Evolutionary conservation across 2,797 vertebrate genomes (phyloP).

Genomic region (Clarias pachynema): DNA sequence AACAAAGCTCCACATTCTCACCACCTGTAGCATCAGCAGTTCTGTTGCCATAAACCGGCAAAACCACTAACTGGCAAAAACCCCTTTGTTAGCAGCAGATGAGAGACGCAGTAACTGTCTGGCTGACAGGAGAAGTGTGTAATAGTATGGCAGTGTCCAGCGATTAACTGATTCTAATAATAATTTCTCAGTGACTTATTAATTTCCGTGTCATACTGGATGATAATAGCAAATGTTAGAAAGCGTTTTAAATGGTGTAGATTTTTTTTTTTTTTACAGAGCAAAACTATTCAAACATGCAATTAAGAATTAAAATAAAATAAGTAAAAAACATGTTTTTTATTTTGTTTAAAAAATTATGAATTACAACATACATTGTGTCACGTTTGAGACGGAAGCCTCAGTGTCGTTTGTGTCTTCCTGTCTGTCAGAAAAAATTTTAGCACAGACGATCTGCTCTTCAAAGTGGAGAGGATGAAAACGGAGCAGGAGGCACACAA

Average conservation of each 20-base stretch:
- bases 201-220: neutral
- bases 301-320: too few relatives aligned
- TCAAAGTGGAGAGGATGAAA: slow-evolving; percentile 92
- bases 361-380: neutral
- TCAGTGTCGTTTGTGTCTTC: neutral
- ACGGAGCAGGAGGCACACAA: slow-evolving; percentile 91
- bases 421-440: slow-evolving; percentile 82
- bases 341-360: too few relatives aligned
- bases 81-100: neutral
- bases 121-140: neutral
- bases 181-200: too few relatives aligned
- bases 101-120: neutral
- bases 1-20: too few relatives aligned
- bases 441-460: slow-evolving; percentile 90
- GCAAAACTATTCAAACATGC: too few relatives aligned
- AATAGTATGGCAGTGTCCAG: neutral
- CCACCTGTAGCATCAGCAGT: neutral
- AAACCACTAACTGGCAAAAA: slow-evolving; percentile 17
- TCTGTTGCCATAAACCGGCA: neutral
- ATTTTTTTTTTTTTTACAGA: too few relatives aligned
- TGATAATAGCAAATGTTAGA: neutral
- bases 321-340: too few relatives aligned
- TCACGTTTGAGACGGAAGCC: neutral
- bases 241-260: too few relatives aligned
- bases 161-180: neutral